phyloP scores from a whole-genome alignment of 2,113 vertebrate species.

The Azemiops feae region DNA sequence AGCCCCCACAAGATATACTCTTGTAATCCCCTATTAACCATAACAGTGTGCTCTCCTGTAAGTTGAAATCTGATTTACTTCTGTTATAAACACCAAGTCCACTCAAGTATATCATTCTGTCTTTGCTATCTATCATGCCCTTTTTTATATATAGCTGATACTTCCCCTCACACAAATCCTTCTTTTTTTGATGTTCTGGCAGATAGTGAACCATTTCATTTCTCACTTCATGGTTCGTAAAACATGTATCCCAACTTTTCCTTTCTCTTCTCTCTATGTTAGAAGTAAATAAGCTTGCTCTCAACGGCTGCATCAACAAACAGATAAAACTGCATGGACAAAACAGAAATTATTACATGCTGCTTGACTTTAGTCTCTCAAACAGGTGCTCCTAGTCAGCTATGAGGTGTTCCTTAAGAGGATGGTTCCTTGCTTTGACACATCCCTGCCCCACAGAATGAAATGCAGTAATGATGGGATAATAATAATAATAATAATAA shows the following conservation, averaged over 20 bases:
- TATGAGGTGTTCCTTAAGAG: neutral
- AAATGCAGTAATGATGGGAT: neutral
- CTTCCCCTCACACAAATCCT: neutral
- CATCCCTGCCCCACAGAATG: neutral
- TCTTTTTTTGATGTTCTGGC: neutral
- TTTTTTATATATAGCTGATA: neutral
- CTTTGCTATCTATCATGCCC: neutral
- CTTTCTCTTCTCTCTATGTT: neutral
- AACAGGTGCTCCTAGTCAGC: neutral
- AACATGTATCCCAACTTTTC: neutral
- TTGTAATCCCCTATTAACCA: neutral
- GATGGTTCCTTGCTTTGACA: neutral
- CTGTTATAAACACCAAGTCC: conserved; percentile 12
- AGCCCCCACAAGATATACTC: neutral
- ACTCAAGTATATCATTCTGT: neutral
- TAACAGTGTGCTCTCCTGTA: neutral
- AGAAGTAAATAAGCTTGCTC: neutral
- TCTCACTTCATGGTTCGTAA: neutral
- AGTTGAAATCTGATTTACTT: conserved; percentile 8
- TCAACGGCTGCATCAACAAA: neutral
- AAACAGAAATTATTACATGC: neutral
- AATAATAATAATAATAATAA: too few species aligned
- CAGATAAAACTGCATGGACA: neutral
- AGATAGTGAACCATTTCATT: neutral
- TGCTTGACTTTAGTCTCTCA: neutral